Conservation (phyloP, 2,888 invertebrate species). For the Ectemnius continuus region DNA sequence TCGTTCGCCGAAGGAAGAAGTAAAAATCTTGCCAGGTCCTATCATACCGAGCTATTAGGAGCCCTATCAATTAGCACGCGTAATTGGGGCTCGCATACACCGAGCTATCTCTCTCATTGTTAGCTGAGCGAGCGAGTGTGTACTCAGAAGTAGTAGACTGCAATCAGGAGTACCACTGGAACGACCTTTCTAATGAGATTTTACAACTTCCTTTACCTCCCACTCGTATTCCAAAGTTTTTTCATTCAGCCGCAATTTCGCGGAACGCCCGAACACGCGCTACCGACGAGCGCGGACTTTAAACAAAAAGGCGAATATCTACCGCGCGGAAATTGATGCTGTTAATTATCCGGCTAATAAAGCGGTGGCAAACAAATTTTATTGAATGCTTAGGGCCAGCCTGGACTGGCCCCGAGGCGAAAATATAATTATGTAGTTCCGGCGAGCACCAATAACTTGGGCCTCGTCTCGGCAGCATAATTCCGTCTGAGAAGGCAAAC, state of each 20-base stretch:
- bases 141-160: constrained; percentile 19
- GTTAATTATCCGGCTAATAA: constrained; percentile 1
- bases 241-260: constrained; percentile 38
- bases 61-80: too few species aligned
- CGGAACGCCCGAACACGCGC: too few species aligned
- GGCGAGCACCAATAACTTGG: neutral
- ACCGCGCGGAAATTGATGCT: neutral
- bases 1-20: too few species aligned
- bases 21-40: too few species aligned
- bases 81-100: too few species aligned
- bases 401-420: neutral
- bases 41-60: too few species aligned
- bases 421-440: constrained; percentile 7
- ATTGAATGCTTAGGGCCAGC: neutral
- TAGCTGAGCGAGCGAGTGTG: too few species aligned
- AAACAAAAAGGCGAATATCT: too few species aligned
- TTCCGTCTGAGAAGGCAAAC: constrained; percentile 4
- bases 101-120: too few species aligned
- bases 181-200: constrained; percentile 45
- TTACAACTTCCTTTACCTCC: constrained; percentile 29
- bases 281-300: too few species aligned
- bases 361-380: constrained; percentile 2
- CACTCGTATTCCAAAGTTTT: constrained; percentile 39
- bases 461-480: neutral
- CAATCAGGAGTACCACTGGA: constrained; percentile 35